A percentile compares a stretch with the other conserved stretches of the same genome.
These are phyloP conservation scores for Zele albiditarsus DNA, from an alignment of 2,888 invertebrate species.

Conservation along the genomic window DNA sequence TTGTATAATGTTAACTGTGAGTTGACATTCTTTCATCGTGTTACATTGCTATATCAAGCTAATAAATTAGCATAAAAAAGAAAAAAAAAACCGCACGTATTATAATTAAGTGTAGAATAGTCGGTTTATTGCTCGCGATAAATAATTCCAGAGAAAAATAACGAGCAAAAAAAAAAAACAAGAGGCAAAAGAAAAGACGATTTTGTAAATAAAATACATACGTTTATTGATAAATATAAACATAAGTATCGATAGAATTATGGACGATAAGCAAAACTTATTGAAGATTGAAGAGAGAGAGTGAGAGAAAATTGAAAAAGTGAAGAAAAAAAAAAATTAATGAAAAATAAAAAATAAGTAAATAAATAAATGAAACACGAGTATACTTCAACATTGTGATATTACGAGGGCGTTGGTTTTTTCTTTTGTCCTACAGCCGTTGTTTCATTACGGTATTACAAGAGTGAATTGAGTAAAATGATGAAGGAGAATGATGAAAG, in stretches of 20 bases:
- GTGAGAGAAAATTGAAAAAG: conserved; percentile 41
- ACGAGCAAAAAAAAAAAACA: conserved; percentile 17
- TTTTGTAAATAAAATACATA: conserved; percentile 67
- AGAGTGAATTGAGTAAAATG: conserved; percentile 44
- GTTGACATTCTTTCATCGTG: conserved; percentile 24
- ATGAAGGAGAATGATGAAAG: conserved; percentile 32
- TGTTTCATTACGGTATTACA: conserved; percentile 59
- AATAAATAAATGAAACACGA: conserved; percentile 50
- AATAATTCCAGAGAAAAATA: conserved; percentile 8
- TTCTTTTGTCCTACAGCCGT: conserved; percentile 51
- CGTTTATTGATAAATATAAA: conserved; percentile 58
- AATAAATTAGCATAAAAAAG: conserved; percentile 19
- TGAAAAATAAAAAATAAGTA: conserved; percentile 23
- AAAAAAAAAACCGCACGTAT: conserved; percentile 34
- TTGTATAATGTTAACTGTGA: background rate
- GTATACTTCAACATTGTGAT: conserved; percentile 70
- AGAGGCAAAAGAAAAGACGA: conserved; percentile 47
- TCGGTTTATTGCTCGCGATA: conserved; percentile 51
- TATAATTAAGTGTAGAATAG: conserved; percentile 50
- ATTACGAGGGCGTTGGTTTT: conserved; percentile 62
- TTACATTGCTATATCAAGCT: conserved; percentile 47
- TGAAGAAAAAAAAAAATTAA: conserved; percentile 22
- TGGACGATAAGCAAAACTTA: conserved; percentile 39
- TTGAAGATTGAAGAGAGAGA: conserved; percentile 29
- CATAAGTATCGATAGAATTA: conserved; percentile 43